Base-by-base conservation (phyloP, 2,113 vertebrate species). In the Brachypodius melanocephalos region DNA sequence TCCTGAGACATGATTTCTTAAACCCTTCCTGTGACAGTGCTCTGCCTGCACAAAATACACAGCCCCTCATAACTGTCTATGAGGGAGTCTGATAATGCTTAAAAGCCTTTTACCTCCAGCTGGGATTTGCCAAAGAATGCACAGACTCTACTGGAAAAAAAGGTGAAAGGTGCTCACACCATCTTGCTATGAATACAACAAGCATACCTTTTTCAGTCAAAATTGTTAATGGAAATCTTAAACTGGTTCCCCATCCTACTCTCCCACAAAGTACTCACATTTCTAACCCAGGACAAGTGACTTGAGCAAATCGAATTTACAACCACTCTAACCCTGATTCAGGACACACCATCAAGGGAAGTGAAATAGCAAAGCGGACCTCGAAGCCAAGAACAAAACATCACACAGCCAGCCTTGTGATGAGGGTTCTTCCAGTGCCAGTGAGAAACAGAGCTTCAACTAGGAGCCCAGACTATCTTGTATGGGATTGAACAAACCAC, bases 41-140 rank as follows among this genome's bases (percentile, higher is more conserved):
- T 81, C 36, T 57, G 34, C 38, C 58, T 86, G 17, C 42, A 69
- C 5, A 4, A 65, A 79, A 87, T 5, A 67, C 29, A 42, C 0
- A 0, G 16, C 31, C 9, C 26, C 20, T 43, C 21, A 21, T 14
- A 74, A 38, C 17, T 48, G 24, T 32, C 72, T n/a, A 0, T 31
- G 29, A 43, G 2, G 22, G n/a, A 25, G 14, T 26, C 45, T 55
- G 48, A 51, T 45, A 59, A 40, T 18, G 24, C 31, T 57, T 46
- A 32, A 6, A 28, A 31, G 49, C 21, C 24, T 46, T 69, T 66
- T 68, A 42, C 24, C 46, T 65, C 55, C 26, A 38, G 42, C 24
- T 6, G 2, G 31, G 17, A 81, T 65, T 46, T 1, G 2, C 40
- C 32, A n/a, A 66, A 28, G 6, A 88, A 26, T 0, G 2, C 8